phyloP scores from a whole-genome alignment of 2,113 vertebrate genomes.

The Indicator indicator region DNA sequence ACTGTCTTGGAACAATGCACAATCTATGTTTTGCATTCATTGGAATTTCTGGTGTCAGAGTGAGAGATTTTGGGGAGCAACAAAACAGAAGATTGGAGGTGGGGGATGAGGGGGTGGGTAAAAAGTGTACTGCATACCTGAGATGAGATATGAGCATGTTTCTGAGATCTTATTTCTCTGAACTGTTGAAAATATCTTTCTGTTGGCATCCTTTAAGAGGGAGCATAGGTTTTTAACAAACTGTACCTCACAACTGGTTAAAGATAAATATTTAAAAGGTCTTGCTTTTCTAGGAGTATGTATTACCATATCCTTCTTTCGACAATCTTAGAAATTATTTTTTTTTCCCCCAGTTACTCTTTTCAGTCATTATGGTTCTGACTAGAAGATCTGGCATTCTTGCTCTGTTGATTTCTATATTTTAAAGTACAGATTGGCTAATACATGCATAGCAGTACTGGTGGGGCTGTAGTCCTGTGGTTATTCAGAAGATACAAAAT shows the following conservation, averaged over 20 bases:
- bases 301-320: no score
- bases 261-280: not conserved
- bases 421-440: not conserved
- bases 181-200: constrained; percentile 20
- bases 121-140: not conserved
- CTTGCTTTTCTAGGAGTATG: not conserved
- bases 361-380: not conserved
- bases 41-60: constrained; percentile 42
- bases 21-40: not conserved
- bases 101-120: no score
- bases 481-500: not conserved
- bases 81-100: not conserved
- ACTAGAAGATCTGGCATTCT: not conserved
- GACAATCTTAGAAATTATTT: not conserved
- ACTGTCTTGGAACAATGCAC: not conserved
- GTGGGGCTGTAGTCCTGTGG: not conserved
- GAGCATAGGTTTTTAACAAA: not conserved
- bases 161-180: not conserved
- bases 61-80: not conserved
- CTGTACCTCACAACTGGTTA: not conserved
- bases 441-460: not conserved
- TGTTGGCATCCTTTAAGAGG: not conserved
- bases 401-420: not conserved
- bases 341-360: not conserved
- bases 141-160: not conserved